Evolutionary conservation across 2,113 vertebrate species (phyloP).

Genomic region (Notechis scutatus): DNA sequence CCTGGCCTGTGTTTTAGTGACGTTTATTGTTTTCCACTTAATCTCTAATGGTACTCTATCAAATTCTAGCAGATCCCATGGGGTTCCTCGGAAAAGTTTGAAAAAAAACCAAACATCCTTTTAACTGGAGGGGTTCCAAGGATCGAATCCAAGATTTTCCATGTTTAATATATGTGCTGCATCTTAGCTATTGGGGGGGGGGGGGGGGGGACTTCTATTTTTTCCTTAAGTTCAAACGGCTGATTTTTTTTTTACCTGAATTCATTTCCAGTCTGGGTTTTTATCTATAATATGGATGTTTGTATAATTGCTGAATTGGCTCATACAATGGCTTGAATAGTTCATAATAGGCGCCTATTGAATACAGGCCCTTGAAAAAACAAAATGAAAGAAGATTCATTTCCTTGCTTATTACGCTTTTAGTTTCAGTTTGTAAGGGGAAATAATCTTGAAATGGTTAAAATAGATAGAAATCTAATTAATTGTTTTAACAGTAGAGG

Average conservation of each 20-base stretch:
- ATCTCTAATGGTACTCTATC: not conserved
- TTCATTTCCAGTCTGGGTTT: not conserved
- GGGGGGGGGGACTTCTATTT: not conserved
- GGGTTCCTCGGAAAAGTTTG: not conserved
- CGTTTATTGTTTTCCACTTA: not conserved
- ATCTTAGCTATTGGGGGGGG: not conserved
- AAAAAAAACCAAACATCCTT: not conserved
- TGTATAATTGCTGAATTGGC: not conserved
- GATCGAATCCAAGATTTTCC: not conserved
- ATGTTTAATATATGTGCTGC: not conserved
- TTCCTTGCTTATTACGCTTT: not conserved
- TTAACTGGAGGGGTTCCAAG: not conserved
- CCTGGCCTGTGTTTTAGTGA: not conserved
- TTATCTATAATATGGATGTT: not conserved
- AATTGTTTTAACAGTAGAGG: not conserved
- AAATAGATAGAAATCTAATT: not conserved
- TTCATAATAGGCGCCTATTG: not conserved
- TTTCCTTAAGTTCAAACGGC: not conserved
- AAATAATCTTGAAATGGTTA: not conserved
- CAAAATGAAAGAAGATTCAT: not conserved
- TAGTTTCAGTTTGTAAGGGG: not conserved
- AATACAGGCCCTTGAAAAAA: not conserved
- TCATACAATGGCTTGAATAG: not conserved
- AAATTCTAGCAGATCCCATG: not conserved
- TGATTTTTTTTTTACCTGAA: not conserved